Evolutionary conservation across 2,888 invertebrate genomes (phyloP), one percentile per base, ranked within the genome.

Genomic region (Drosophila antonietae): DNA sequence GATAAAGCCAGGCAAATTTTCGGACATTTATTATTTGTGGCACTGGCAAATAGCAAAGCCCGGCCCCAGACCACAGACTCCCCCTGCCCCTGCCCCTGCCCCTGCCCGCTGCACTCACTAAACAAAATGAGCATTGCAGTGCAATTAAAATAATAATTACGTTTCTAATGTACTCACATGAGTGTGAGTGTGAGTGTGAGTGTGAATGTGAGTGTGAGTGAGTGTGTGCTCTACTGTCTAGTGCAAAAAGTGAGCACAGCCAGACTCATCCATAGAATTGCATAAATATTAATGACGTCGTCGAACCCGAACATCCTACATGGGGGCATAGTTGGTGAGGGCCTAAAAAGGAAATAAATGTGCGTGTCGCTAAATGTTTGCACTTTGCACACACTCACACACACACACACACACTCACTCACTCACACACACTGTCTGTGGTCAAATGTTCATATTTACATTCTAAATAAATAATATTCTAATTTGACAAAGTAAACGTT

Each of bases 141-240:
- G 88, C 91, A 91, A 91, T 91, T 91, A 91, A 91, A 91, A 91
- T 90, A 91, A 91, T 91, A 91, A 91, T 91, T 91, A 90, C 91
- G 88, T 90, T 88, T 90, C 91, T 91, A 91, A 91, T 91, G 90
- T 80, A 88, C 70, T 69, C 51, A 61, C 31, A 63, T 80, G 74
- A 79, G 79, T 84, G 81, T 82, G 85, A 64, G 55, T 65, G 57
- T 35, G 59, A 57, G 64, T 47, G 28, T 35, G 59, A 49, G 23
- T 37, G 37, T 84, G 59, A 49, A 15, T 37, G 37, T 84, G 82
- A 81, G 85, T 64, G 55, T 82, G 81, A 78, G 86, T 76, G 62
- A n/a, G 20, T 43, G 51, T 33, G 9, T 9, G 8, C 37, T 31
- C 14, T 14, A 43, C 31, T 60, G 39, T 43, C 15, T 37, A 68